Evolutionary conservation across 2,888 invertebrate genomes (phyloP).

Genomic region (Cancer borealis): DNA sequence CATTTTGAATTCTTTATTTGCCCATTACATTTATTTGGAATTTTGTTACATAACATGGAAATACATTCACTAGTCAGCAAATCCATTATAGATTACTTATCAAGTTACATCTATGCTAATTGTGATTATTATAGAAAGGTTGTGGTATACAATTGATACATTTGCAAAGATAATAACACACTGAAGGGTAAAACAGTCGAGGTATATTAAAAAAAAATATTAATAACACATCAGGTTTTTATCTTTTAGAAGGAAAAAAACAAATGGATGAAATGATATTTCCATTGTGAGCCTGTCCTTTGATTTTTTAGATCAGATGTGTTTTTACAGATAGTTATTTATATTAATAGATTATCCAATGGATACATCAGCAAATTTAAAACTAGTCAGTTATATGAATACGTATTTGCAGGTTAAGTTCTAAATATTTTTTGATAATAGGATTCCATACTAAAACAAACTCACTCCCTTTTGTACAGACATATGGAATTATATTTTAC

Average conservation of each 20-base stretch:
- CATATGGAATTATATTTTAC: slow-evolving; percentile 45
- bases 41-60: neutral
- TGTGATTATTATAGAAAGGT: too few relatives aligned
- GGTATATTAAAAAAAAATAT: neutral
- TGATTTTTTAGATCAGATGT: neutral
- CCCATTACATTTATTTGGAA: neutral
- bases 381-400: neutral
- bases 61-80: too few relatives aligned
- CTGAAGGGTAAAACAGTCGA: neutral
- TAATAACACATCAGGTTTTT: neutral
- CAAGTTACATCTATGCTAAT: too few relatives aligned
- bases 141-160: too few relatives aligned
- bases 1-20: neutral
- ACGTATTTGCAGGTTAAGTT: neutral
- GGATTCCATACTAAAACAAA: neutral
- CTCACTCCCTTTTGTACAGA: slow-evolving; percentile 9
- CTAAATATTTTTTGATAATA: neutral
- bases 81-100: too few relatives aligned
- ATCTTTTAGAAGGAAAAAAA: neutral
- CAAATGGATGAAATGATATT: neutral
- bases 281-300: neutral
- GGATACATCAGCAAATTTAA: neutral
- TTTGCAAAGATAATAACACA: too few relatives aligned
- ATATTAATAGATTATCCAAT: too few relatives aligned
- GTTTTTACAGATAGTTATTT: neutral